Evolutionary conservation across 2,113 vertebrate species (phyloP).

Genomic region (Pteruthius melanotis): DNA sequence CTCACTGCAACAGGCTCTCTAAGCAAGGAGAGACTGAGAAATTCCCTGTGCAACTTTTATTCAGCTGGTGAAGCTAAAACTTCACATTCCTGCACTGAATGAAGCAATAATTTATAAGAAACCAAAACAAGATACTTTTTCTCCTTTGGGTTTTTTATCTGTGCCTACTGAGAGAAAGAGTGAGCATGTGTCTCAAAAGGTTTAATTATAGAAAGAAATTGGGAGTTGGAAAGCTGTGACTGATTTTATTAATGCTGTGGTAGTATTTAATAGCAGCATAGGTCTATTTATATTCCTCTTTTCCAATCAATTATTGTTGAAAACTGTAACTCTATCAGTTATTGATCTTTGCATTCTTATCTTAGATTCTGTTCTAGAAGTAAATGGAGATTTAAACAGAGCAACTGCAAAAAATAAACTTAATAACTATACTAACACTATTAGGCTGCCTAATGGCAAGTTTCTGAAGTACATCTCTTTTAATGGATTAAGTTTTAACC

Average conservation of each 20-base stretch:
- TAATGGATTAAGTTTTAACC: slow-evolving; percentile 10
- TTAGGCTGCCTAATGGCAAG: background rate
- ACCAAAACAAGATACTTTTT: background rate
- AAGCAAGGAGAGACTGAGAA: background rate
- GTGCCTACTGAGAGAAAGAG: background rate
- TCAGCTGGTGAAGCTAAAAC: background rate
- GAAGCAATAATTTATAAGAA: background rate
- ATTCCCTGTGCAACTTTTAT: background rate
- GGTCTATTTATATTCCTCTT: background rate
- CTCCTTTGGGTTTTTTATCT: background rate
- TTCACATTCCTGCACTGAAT: background rate
- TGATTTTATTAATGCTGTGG: background rate
- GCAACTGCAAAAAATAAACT: background rate
- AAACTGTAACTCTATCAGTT: background rate
- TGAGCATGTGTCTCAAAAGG: background rate
- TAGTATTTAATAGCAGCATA: background rate
- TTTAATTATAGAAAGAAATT: background rate
- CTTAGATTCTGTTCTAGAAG: background rate
- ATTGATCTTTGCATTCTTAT: background rate
- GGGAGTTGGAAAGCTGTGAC: background rate
- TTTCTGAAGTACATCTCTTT: background rate
- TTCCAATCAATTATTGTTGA: background rate
- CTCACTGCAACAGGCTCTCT: background rate
- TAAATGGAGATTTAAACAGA: background rate
- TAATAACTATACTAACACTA: background rate